Base-by-base conservation (phyloP, 2,797 vertebrate genomes). In the Eleutherodactylus coqui region DNA sequence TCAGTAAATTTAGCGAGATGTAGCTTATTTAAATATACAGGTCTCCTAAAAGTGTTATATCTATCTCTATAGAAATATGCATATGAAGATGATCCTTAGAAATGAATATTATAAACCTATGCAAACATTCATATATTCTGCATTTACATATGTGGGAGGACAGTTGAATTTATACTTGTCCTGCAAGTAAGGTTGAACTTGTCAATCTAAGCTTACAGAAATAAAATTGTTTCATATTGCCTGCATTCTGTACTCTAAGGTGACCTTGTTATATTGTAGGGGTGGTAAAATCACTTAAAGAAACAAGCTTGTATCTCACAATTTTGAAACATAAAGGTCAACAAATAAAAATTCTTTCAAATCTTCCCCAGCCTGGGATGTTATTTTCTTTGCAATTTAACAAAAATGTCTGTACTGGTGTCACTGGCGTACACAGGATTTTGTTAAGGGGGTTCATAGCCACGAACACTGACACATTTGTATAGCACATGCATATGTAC, bases 251-350 rank as follows among this genome's bases (percentile, higher is more conserved):
- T 45, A 49, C 47, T 60, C n/a, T 76, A 80, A 85, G 76, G 84
- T 85, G 84, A 85, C 84, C 77, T 85, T 85, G 84, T 72, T 62
- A 80, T 80, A 62, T 17, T 62, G 41, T 17, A 85, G 29, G 43
- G 53, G 77, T 24, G 51, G 51, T 47, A 24, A 53, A 85, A 85
- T 72, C 76, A 79, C 55, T 80, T 80, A 80, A 62, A 73, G 67
- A 43, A 62, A 72, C 84, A 85, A 58, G 64, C 53, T 51, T 85
- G 67, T 72, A 21, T 80, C 9, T 72, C 51, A 60, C 38, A 73
- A 73, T 29, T 27, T 29, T 67, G 58, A 76, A 72, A 85, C 29
- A 43, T 36, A 85, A 79, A 85, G 84, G 84, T 79, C 84, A 60
- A 27, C 29, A 47, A 36, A 72, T 70, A 47, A 14, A 79, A 85